Conservation (phyloP, 2,113 vertebrate species). For the Gopherus flavomarginatus region DNA sequence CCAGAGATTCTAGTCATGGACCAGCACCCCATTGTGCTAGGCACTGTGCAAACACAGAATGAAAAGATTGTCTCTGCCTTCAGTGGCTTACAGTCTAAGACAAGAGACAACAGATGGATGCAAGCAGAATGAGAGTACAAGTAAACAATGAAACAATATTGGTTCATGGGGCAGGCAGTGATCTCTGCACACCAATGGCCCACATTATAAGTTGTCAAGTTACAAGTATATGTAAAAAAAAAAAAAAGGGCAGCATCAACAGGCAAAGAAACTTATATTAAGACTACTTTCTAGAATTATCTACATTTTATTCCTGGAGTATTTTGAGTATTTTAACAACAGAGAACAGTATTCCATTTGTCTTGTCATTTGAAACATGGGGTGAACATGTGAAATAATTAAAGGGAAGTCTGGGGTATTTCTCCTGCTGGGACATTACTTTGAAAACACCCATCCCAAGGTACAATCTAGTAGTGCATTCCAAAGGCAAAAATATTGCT, state of each 20-base stretch:
- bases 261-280: background rate
- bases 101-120: background rate
- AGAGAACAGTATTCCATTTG: background rate
- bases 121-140: background rate
- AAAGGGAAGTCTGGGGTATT: background rate
- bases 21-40: background rate
- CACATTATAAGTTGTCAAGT: background rate
- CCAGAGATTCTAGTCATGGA: background rate
- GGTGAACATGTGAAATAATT: background rate
- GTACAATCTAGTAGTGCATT: background rate
- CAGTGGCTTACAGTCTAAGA: background rate
- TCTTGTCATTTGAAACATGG: background rate
- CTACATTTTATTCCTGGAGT: background rate
- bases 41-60: background rate
- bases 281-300: background rate
- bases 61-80: background rate
- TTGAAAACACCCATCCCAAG: background rate
- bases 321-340: background rate
- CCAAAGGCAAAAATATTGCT: background rate
- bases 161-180: background rate
- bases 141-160: background rate
- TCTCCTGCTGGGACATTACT: background rate
- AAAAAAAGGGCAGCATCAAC: background rate
- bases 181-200: background rate
- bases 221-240: background rate